Evolutionary conservation across 2,888 invertebrate species (phyloP), one percentile per base, ranked within the genome.

Genomic region (Orthonevra nobilis): DNA sequence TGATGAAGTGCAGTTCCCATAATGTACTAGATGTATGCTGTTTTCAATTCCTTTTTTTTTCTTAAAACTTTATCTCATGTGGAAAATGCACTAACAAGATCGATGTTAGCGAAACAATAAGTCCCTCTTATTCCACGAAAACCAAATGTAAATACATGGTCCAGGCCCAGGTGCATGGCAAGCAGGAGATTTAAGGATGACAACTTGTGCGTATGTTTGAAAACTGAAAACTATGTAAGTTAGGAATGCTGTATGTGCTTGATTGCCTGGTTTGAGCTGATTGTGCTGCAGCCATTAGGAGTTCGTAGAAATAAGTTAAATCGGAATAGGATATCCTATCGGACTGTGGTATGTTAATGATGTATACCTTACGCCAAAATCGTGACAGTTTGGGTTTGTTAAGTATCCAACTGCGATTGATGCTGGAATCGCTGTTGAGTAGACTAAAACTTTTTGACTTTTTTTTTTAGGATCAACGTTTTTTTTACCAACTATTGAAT

Each of bases 81-180:
- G 34, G 20, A 50, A 32, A 48, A 17, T 56, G 54, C 79, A 68
- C 79, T 79, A 79, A 73, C 79, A 73, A 79, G 79, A 66, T 66
- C 79, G 66, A 72, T 79, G 79, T 72, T n/a, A n/a, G n/a, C n/a
- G n/a, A 48, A 66, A 72, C 72, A 72, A 79, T 79, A 72, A 79
- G 72, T 56, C 58, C 48, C 28, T 32, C 28, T 63, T 9, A 46
- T 40, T 40, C 50, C 46, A 50, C 23, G 46, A 28, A 20, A n/a
- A n/a, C n/a, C n/a, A n/a, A n/a, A n/a, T n/a, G n/a, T n/a, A n/a
- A n/a, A n/a, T n/a, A 64, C 48, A 52, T 40, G 40, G 40, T 36
- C 38, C 63, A 12, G 42, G 40, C 15, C 12, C n/a, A n/a, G n/a
- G n/a, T n/a, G n/a, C n/a, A n/a, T n/a, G n/a, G n/a, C n/a, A 50